These are phyloP conservation scores for Zonitis immaculata DNA, from an alignment of 2,888 invertebrate genomes.

Conservation along the genomic window DNA sequence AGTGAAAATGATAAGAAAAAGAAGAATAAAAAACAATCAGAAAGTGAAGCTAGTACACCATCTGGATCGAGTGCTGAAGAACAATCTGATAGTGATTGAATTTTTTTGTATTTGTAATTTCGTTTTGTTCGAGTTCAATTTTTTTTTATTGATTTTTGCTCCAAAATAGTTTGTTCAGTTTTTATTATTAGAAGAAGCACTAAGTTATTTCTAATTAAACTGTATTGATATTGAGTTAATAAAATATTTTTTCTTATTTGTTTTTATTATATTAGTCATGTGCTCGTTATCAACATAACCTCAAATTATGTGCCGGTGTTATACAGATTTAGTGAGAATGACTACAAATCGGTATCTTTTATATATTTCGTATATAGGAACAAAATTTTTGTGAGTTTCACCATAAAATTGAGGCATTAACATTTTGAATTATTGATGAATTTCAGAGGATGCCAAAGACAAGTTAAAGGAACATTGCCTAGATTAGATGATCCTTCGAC, in stretches of 20 bases:
- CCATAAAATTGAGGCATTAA: constrained; percentile 4
- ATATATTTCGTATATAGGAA: constrained; percentile 73
- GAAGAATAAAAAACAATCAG: constrained; percentile 20
- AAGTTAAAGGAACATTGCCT: constrained; percentile 50
- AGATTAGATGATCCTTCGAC: constrained; percentile 58
- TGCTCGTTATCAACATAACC: background rate
- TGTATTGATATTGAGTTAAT: too few relatives aligned
- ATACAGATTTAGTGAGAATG: constrained; percentile 1
- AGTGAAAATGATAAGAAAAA: constrained; percentile 7
- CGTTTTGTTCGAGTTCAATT: background rate
- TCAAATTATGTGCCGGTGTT: background rate
- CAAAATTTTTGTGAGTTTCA: constrained; percentile 63
- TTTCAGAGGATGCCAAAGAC: constrained; percentile 67
- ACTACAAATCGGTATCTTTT: constrained; percentile 55
- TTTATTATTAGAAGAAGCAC: background rate
- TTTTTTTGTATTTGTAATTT: constrained; percentile 35
- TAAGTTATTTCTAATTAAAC: background rate
- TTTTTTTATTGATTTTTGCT: background rate
- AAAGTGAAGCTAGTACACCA: constrained; percentile 35
- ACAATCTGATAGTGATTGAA: constrained; percentile 45
- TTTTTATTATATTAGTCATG: too few relatives aligned
- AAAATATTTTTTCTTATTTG: too few relatives aligned
- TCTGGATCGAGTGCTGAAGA: constrained; percentile 44
- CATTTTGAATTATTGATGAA: constrained; percentile 16
- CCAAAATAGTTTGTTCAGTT: background rate